A percentile compares a stretch with the other conserved stretches of the same genome.
phyloP scores from a whole-genome alignment of 2,888 invertebrate species.

The Tupiocoris notatus region DNA sequence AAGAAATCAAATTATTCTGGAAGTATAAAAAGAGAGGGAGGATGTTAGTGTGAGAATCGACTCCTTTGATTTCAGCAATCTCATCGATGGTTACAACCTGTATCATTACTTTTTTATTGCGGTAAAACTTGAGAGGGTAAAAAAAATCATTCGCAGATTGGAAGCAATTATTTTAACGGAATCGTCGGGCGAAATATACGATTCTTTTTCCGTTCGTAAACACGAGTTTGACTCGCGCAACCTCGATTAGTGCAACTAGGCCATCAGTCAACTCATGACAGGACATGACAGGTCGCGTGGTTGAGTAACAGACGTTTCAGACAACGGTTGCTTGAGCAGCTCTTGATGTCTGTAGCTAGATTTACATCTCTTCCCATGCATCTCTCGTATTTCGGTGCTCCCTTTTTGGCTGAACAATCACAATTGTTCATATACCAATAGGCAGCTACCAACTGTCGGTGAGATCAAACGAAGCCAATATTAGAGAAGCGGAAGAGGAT shows the following conservation, averaged over 20 bases:
- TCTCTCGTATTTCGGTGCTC: not conserved
- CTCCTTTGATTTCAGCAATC: too few relatives aligned
- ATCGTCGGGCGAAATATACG: too few relatives aligned
- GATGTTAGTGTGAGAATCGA: too few relatives aligned
- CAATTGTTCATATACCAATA: conserved; percentile 37
- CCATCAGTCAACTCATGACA: not conserved
- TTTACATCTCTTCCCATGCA: not conserved
- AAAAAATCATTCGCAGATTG: too few relatives aligned
- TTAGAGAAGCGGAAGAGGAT: conserved; percentile 3
- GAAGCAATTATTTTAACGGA: too few relatives aligned
- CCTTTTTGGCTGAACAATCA: conserved; percentile 23
- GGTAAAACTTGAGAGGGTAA: too few relatives aligned
- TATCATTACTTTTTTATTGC: too few relatives aligned
- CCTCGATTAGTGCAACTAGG: not conserved
- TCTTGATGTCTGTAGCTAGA: not conserved
- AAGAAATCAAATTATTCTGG: too few relatives aligned
- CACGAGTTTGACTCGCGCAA: not conserved
- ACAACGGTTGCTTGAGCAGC: not conserved
- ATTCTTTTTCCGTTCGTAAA: too few relatives aligned
- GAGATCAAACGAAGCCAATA: conserved; percentile 39
- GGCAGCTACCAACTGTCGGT: conserved; percentile 31
- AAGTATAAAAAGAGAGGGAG: too few relatives aligned
- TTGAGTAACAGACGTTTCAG: not conserved
- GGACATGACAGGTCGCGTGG: not conserved
- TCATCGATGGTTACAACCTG: too few relatives aligned